Evolutionary conservation across 1,140 invertebrate genomes (phyloP).

Genomic region (Gonatopus flavifemur): DNA sequence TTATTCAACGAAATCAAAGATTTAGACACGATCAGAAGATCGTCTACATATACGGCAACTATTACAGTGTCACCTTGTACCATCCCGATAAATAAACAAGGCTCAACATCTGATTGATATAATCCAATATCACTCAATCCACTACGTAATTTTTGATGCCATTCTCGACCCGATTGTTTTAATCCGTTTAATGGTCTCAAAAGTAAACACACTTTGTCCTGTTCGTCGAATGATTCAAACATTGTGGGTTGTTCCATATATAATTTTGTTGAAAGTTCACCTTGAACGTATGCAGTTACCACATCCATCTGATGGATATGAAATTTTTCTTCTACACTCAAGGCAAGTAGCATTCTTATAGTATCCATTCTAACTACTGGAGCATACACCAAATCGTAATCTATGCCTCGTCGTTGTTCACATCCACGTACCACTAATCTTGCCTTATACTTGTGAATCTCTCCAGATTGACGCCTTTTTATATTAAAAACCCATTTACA

Average conservation of each 20-base stretch:
- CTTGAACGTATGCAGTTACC: constrained; percentile 38
- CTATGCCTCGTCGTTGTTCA: constrained; percentile 26
- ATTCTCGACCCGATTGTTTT: constrained; percentile 8
- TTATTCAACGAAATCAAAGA: not conserved
- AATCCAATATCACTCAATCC: not conserved
- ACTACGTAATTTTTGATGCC: constrained; percentile 2
- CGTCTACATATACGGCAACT: constrained; percentile 16
- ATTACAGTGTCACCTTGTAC: constrained; percentile 2
- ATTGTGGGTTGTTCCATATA: constrained; percentile 44
- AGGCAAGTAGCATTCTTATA: constrained; percentile 4
- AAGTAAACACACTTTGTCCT: constrained; percentile 8
- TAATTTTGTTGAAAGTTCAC: constrained; percentile 38
- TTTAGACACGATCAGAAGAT: constrained; percentile 10
- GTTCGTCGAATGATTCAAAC: constrained; percentile 9
- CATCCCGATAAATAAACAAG: not conserved
- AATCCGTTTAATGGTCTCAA: constrained; percentile 8
- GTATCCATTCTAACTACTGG: constrained; percentile 27
- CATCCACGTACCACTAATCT: constrained; percentile 35
- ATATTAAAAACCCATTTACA: constrained; percentile 45
- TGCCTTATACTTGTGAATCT: constrained; percentile 25
- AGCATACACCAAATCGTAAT: constrained; percentile 34
- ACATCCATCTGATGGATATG: constrained; percentile 40
- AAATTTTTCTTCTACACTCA: constrained; percentile 27
- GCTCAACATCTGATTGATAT: not conserved
- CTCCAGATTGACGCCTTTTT: constrained; percentile 31